phyloP scores from a whole-genome alignment of 1,140 invertebrate genomes.

The Ips typographus region DNA sequence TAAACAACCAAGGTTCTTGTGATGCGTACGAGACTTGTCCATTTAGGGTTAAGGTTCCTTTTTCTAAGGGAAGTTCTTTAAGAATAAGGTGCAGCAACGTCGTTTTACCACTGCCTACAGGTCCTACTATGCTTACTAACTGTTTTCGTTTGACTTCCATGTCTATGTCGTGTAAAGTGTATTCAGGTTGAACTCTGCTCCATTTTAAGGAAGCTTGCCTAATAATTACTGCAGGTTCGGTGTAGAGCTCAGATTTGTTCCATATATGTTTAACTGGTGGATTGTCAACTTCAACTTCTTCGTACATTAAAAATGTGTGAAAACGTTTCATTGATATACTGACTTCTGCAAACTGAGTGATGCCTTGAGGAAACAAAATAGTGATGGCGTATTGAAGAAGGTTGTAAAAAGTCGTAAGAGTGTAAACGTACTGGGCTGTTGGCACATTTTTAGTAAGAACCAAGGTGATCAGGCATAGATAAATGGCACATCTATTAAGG shows the following conservation, averaged over 20 bases:
- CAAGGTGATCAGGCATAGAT: slow-evolving; percentile 73
- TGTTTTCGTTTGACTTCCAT: slow-evolving; percentile 56
- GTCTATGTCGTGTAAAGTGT: slow-evolving; percentile 59
- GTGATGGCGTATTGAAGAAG: slow-evolving; percentile 70
- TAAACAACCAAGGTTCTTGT: slow-evolving; percentile 64
- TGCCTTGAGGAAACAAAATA: slow-evolving; percentile 70
- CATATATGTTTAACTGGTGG: neutral
- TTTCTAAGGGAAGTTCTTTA: slow-evolving; percentile 68
- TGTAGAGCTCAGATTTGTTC: neutral
- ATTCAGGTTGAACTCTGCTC: slow-evolving; percentile 55
- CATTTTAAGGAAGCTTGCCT: slow-evolving; percentile 63
- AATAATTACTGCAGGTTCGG: slow-evolving; percentile 34
- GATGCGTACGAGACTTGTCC: slow-evolving; percentile 63
- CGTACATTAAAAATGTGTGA: slow-evolving; percentile 57
- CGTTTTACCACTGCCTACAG: slow-evolving; percentile 73
- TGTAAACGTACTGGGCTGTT: slow-evolving; percentile 73
- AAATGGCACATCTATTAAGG: slow-evolving; percentile 72
- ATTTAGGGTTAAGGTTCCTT: slow-evolving; percentile 38
- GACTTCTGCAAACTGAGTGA: slow-evolving; percentile 61
- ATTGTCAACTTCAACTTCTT: slow-evolving; percentile 28
- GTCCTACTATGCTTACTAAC: slow-evolving; percentile 67
- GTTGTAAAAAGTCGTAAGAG: slow-evolving; percentile 69
- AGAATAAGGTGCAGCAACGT: slow-evolving; percentile 80
- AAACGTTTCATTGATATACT: slow-evolving; percentile 66
- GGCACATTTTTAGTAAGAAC: slow-evolving; percentile 69